Evolutionary conservation across 2,113 vertebrate species (phyloP), one percentile per base, ranked within the genome.

Genomic region (Cheilinus undulatus): DNA sequence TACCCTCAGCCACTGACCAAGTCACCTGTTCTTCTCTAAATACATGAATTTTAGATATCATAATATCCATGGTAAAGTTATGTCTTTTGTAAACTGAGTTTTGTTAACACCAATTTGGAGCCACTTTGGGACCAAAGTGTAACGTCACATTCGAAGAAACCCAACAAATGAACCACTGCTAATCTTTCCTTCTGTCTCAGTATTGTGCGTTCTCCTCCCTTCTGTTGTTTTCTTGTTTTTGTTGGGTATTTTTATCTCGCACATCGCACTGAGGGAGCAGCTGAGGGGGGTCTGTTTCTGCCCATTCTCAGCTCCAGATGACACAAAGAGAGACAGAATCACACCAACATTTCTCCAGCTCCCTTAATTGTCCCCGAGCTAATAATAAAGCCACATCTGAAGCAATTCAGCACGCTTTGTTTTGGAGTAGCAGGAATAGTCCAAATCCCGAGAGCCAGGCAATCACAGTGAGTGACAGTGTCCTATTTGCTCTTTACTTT

Each of bases 241-340:
- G 28, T 58, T 27, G 20, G 45, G 70, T 92, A 90, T 93, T 86
- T 91, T 92, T 91, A 92, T 78, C 75, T 72, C 80, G n/a, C 36
- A 7, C 74, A 14, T 43, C 5, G 70, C 64, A 15, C 59, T 4
- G 45, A 61, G 76, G 70, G 50, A 62, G 68, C 85, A 90, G 88
- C 84, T 73, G 82, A 77, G 72, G 68, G 42, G 52, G 63, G 51
- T 4, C 40, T 43, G 68, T 73, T 60, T 10, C 81, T 59, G 1
- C 79, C 84, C 69, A 40, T 75, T 83, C 51, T 19, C 57, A 34
- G 57, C 67, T 78, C 79, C 68, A 27, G 62, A 76, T 86, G 82
- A 84, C 76, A 80, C 7, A 42, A 50, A 71, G 73, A 26, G 57
- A 70, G 63, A 78, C 62, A 30, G 62, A 69, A 70, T 83, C 76